Evolutionary conservation across 1,140 invertebrate genomes (phyloP), one percentile per base, ranked within the genome.

Genomic region (Drosophila sulfurigaster): DNA sequence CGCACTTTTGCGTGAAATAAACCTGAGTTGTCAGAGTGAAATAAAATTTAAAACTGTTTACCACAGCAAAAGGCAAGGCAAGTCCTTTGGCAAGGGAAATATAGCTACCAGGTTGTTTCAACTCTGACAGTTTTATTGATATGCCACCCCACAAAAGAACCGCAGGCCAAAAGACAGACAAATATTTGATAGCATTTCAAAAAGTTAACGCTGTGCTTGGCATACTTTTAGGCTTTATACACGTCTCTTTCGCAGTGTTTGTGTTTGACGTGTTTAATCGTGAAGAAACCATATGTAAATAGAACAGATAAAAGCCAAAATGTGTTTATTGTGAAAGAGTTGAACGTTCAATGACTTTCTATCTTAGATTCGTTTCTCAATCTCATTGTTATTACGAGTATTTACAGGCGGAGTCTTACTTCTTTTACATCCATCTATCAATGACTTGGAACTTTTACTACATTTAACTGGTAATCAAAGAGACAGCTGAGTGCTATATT

Each of bases 181-280:
- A 56, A 51, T 57, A 79, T 79, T 82, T 76, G 75, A 85, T 70
- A 76, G 71, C 82, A 57, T 56, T 73, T 76, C 48, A 72, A 49
- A 71, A 77, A 79, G 68, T 81, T 75, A 70, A 54, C 74, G 62
- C 25, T 63, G 30, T 48, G 49, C 43, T 35, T 70, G 54, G 75
- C 72, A 71, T 46, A 66, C 73, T 75, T 71, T 78, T 41, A 25
- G 60, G 56, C 56, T 45, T 8, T 46, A 30, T 28, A 13, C 8
- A 54, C 52, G 63, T 59, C 4, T 8, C 49, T 66, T 49, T 49
- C 35, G 67, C 32, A 32, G 43, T 48, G 41, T 28, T 43, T 83
- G 76, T 69, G 73, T 79, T 79, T 82, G 72, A 64, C 74, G 82
- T 88, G 80, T 78, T 78, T 80, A 87, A 87, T 82, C 79, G 75